Evolutionary conservation across 2,888 invertebrate genomes (phyloP), one percentile per base, ranked within the genome.

Genomic region (Spodoptera littoralis): DNA sequence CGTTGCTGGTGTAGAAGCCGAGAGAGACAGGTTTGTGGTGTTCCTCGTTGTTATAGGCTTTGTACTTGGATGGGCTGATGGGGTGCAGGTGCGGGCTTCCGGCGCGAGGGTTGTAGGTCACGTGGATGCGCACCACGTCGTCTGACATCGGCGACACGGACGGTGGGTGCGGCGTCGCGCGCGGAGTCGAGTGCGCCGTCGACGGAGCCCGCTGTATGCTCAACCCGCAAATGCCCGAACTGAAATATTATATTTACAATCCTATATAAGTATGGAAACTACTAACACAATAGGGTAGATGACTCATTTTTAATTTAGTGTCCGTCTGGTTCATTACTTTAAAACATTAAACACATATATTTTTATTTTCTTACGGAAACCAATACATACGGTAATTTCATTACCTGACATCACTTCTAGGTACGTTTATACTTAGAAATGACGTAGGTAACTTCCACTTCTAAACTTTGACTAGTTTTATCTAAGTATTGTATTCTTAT

Each of bases 121-220:
- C 97, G 89, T 97, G 97, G 73, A 97, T 97, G 67, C 97, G 95
- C 54, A 97, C 96, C 50, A 97, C 96, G 88, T 97, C 97, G 50
- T 94, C 95, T 0, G 92, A 90, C 48, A 91, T 84, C 0, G 97
- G 97, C 24, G 96, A 96, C 51, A 95, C 96, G 63, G 96, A 96
- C 3, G 95, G 95, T 1, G 95, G 95, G 66, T 95, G 95, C 5
- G 96, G 96, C 0, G 96, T 96, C 36, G 96, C 96, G 36, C 96
- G 92, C 3, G 97, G 96, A 0, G 97, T 97, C 3, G 96, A 96
- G 72, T 95, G 96, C 13, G 95, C 87, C 46, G 96, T 95, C 36
- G 94, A 95, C 54, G 95, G 93, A 45, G 92, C 95, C 63, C 95
- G 84, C 79, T 95, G 95, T 70, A 95, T 92, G 70, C 95, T 95